Evolutionary conservation across 2,797 vertebrate species (phyloP).

Genomic region (Hyperoplus lanceolatus): DNA sequence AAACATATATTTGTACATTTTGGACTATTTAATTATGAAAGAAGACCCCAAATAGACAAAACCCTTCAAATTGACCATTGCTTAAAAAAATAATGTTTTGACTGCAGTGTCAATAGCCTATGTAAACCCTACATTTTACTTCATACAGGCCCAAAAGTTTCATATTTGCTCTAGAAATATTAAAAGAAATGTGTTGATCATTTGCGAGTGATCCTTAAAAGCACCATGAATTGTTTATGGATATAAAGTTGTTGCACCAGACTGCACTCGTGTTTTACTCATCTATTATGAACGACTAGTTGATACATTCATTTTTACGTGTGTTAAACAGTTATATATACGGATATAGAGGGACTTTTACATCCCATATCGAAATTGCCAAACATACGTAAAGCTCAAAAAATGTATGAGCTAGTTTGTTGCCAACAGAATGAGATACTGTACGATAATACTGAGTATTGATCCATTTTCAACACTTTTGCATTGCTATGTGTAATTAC

Average conservation of each 20-base stretch:
- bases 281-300: constrained; percentile 52
- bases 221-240: constrained; percentile 47
- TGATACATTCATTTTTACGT: constrained; percentile 41
- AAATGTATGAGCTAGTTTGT: not conserved
- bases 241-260: constrained; percentile 41
- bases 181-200: constrained; percentile 42
- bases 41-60: too few relatives aligned
- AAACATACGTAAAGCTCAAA: not conserved
- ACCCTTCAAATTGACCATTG: not conserved
- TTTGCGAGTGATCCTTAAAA: constrained; percentile 41
- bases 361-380: not conserved
- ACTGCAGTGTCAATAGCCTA: too few relatives aligned
- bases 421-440: not conserved
- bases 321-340: constrained; percentile 33
- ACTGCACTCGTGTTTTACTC: constrained; percentile 40
- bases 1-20: too few relatives aligned
- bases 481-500: too few relatives aligned
- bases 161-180: constrained; percentile 9
- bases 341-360: not conserved
- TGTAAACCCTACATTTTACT: not conserved
- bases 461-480: too few relatives aligned
- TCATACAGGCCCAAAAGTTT: not conserved
- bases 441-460: not conserved
- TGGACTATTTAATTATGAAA: too few relatives aligned
- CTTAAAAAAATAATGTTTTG: too few relatives aligned